phyloP scores from a whole-genome alignment of 2,113 vertebrate species.

The Hippoglossus stenolepis region DNA sequence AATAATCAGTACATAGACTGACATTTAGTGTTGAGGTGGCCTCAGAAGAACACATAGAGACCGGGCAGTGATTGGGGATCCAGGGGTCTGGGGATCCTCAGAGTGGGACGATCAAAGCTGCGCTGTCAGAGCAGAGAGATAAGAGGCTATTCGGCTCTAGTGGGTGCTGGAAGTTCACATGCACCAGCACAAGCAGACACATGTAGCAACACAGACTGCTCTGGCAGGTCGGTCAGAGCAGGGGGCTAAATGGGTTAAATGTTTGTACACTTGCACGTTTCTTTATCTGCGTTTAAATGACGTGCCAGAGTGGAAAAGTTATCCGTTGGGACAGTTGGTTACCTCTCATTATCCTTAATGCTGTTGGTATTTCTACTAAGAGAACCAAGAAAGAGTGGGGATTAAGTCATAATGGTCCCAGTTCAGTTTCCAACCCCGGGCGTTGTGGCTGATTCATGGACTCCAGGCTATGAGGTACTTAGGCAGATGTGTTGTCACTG shows the following conservation, averaged over 20 bases:
- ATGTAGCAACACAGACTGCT: conserved; percentile 2
- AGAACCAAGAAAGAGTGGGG: not conserved
- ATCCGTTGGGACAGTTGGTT: not conserved
- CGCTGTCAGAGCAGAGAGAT: conserved; percentile 82
- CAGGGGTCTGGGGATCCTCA: conserved; percentile 78
- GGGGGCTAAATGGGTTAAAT: not conserved
- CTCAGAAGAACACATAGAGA: not conserved
- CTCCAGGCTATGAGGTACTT: conserved; percentile 4
- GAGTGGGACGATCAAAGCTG: conserved; percentile 78
- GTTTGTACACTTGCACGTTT: not conserved
- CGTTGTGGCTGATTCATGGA: conserved; percentile 22
- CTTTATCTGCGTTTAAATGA: conserved; percentile 30
- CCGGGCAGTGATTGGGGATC: not conserved
- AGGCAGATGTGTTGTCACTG: conserved; percentile 31
- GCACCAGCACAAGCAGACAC: conserved; percentile 29
- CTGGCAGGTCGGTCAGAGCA: too few relatives aligned
- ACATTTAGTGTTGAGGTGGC: not conserved
- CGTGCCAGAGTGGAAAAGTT: conserved; percentile 7
- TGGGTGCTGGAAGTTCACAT: conserved; percentile 70
- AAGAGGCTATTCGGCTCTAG: conserved; percentile 87
- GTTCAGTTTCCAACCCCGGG: not conserved
- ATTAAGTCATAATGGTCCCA: not conserved
- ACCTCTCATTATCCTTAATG: not conserved
- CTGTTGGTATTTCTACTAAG: not conserved
- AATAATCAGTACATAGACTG: not conserved